These are phyloP conservation scores for Propithecus perrieri DNA, from an alignment of 2,797 vertebrate species.

Conservation along the genomic window DNA sequence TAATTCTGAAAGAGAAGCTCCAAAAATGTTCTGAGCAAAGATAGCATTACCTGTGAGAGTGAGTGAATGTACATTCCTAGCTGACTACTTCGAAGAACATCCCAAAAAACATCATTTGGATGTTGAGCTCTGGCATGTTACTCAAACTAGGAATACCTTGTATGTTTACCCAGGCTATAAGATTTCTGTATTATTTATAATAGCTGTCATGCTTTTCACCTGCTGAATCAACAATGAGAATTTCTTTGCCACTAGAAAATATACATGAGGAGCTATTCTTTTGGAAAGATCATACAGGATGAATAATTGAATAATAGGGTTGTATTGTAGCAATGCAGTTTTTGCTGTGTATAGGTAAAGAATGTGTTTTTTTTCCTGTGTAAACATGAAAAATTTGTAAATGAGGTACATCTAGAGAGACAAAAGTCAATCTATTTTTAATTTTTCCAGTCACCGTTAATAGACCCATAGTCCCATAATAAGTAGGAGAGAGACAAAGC, in stretches of 20 bases:
- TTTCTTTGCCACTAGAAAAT: conserved; percentile 10
- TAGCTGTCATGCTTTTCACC: conserved; percentile 29
- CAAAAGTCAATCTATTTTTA: conserved; percentile 29
- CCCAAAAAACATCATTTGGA: not conserved
- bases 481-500: not conserved
- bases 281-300: not conserved
- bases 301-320: not conserved
- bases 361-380: not conserved
- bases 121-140: not conserved
- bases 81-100: not conserved
- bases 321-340: not conserved
- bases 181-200: conserved; percentile 41
- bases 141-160: not conserved
- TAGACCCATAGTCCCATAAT: not conserved
- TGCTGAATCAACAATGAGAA: not conserved
- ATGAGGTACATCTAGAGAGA: not conserved
- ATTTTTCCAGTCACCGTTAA: not conserved
- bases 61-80: not conserved
- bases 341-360: not conserved
- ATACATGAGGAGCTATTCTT: not conserved
- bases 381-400: conserved; percentile 23
- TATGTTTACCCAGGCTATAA: conserved; percentile 2
- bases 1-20: not conserved
- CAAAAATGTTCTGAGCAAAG: not conserved
- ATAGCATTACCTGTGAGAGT: not conserved